Conservation (phyloP, 2,797 vertebrate genomes). For the Aulostomus chinensis region DNA sequence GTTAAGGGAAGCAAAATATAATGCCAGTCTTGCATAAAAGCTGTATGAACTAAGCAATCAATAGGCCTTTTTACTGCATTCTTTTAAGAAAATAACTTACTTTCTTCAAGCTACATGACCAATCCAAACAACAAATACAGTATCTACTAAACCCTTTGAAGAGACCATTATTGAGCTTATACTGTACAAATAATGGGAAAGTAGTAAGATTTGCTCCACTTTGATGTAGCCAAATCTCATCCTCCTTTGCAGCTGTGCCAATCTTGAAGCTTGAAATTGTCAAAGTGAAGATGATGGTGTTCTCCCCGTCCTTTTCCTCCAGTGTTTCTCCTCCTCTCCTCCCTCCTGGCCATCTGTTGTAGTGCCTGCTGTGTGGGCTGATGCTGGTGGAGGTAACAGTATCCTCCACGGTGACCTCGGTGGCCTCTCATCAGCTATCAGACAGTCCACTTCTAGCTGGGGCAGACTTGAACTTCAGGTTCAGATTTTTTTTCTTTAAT, state of each 20-base stretch:
- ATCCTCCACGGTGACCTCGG: slow-evolving; percentile 63
- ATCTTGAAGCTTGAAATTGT: slow-evolving; percentile 35
- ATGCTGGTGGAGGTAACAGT: slow-evolving; percentile 64
- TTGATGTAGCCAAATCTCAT: slow-evolving; percentile 23
- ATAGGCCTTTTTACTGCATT: too few species aligned
- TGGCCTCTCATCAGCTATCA: slow-evolving; percentile 44
- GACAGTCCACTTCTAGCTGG: slow-evolving; percentile 37
- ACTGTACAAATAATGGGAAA: slow-evolving; percentile 4
- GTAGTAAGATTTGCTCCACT: slow-evolving; percentile 11
- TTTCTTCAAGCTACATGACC: too few species aligned
- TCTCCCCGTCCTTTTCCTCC: slow-evolving; percentile 37
- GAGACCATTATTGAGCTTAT: slow-evolving; percentile 17
- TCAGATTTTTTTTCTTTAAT: slow-evolving; percentile 14
- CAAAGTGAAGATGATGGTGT: slow-evolving; percentile 49
- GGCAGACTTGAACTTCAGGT: slow-evolving; percentile 22
- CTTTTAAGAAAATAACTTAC: too few species aligned
- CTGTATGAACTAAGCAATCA: too few species aligned
- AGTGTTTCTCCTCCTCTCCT: slow-evolving; percentile 39
- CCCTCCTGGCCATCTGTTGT: slow-evolving; percentile 62
- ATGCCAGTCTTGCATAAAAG: too few species aligned
- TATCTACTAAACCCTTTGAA: too few species aligned
- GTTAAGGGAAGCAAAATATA: too few species aligned
- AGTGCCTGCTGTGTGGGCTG: slow-evolving; percentile 68
- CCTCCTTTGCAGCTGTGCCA: slow-evolving; percentile 24
- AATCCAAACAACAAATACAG: too few species aligned